Evolutionary conservation across 2,888 invertebrate genomes (phyloP).

Genomic region (Holacanthella duospinosa): DNA sequence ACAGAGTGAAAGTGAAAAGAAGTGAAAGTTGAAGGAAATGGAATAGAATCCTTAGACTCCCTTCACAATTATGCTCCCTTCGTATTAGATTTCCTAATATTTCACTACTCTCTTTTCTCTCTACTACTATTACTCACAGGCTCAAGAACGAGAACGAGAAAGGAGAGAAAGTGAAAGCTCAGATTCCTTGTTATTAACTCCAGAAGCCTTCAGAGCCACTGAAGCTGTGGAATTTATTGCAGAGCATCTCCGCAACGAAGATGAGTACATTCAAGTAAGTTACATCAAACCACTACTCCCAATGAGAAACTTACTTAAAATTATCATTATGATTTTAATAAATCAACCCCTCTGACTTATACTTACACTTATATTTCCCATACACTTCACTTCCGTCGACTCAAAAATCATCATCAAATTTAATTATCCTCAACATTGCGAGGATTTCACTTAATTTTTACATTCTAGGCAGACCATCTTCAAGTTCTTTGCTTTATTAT

Average conservation of each 20-base stretch:
- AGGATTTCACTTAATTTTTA: too few relatives aligned
- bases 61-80: not conserved
- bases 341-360: not conserved
- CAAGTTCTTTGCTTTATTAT: too few relatives aligned
- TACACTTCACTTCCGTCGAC: too few relatives aligned
- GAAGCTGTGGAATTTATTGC: slow-evolving; percentile 98
- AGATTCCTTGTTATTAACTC: slow-evolving; percentile 77
- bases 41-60: not conserved
- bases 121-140: slow-evolving; percentile 15
- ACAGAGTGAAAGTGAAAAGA: not conserved
- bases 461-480: too few relatives aligned
- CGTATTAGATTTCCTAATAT: not conserved
- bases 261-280: slow-evolving; percentile 90
- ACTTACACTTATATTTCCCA: not conserved
- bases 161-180: slow-evolving; percentile 82
- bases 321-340: not conserved
- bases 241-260: slow-evolving; percentile 93
- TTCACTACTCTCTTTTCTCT: not conserved
- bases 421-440: too few relatives aligned
- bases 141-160: slow-evolving; percentile 37
- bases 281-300: not conserved
- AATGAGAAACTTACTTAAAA: not conserved
- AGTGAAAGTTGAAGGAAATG: not conserved
- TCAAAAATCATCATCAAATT: too few relatives aligned
- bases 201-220: slow-evolving; percentile 88